phyloP scores from a whole-genome alignment of 2,113 vertebrate genomes.

The Pitta sordida region DNA sequence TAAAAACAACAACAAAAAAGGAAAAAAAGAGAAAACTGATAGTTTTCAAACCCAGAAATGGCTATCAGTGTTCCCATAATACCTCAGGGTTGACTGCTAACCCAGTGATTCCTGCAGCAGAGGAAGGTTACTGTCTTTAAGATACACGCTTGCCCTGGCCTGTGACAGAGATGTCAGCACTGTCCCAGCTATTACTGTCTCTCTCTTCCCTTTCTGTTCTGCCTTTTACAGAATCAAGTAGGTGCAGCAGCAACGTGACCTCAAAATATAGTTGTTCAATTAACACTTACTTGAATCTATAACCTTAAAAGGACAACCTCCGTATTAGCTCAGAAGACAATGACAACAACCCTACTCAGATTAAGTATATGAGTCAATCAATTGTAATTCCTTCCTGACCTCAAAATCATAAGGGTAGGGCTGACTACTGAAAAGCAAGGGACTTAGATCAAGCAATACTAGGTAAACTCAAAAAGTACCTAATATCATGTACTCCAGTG shows the following conservation, averaged over 20 bases:
- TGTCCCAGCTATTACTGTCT: background rate
- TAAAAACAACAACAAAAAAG: background rate
- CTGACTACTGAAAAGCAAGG: background rate
- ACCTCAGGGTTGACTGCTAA: background rate
- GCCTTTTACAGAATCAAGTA: background rate
- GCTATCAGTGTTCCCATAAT: background rate
- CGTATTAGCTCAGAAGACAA: background rate
- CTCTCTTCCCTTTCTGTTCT: background rate
- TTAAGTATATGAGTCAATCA: background rate
- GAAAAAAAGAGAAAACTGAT: background rate
- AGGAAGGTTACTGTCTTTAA: background rate
- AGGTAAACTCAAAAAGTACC: background rate
- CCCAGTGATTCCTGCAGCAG: background rate
- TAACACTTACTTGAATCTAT: background rate
- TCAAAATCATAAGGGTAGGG: background rate
- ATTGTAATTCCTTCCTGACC: background rate
- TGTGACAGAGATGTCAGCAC: background rate
- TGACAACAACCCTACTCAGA: background rate
- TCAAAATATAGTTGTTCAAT: background rate
- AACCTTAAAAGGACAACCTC: background rate
- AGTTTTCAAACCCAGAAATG: background rate
- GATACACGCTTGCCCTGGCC: background rate
- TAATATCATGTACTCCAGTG: too few species aligned
- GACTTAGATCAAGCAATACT: background rate
- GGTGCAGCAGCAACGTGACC: background rate